A percentile compares a stretch with the other conserved stretches of the same genome.
Conservation (phyloP, 35 echinoderm and acorn worm genomes). For the Apostichopus parvimensis region DNA sequence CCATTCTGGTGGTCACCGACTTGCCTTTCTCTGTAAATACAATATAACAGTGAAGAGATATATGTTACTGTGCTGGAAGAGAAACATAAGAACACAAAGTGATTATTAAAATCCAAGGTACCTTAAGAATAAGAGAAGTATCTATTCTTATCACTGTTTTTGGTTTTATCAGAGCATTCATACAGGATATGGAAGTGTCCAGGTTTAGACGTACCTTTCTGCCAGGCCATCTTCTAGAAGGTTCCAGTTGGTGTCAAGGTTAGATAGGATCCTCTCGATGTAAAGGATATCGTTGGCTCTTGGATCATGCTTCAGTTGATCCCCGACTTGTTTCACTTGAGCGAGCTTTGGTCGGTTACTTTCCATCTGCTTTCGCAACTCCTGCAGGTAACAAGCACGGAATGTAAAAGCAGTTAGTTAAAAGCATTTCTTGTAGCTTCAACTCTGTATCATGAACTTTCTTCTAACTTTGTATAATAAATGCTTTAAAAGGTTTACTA, state of each 20-base stretch:
- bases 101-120: no score
- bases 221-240: constrained; percentile 65
- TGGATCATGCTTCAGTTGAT: constrained; percentile 77
- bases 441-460: no score
- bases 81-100: no score
- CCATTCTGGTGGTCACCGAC: constrained; percentile 7
- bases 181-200: no score
- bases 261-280: constrained; percentile 73
- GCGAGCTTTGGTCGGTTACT: constrained; percentile 62
- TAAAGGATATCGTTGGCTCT: constrained; percentile 76
- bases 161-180: no score
- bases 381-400: neutral
- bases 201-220: constrained; percentile 58
- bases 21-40: neutral
- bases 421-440: no score
- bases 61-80: neutral
- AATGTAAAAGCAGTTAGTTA: no score
- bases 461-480: no score
- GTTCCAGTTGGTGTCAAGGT: constrained; percentile 83
- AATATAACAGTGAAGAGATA: neutral
- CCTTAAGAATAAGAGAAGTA: no score
- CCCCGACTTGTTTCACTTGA: constrained; percentile 82
- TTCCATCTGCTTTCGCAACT: constrained; percentile 63
- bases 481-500: no score
- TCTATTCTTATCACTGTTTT: no score